A percentile compares a stretch with the other conserved stretches of the same genome.
Conservation (phyloP, 2,797 vertebrate species). For the Trachops cirrhosus region DNA sequence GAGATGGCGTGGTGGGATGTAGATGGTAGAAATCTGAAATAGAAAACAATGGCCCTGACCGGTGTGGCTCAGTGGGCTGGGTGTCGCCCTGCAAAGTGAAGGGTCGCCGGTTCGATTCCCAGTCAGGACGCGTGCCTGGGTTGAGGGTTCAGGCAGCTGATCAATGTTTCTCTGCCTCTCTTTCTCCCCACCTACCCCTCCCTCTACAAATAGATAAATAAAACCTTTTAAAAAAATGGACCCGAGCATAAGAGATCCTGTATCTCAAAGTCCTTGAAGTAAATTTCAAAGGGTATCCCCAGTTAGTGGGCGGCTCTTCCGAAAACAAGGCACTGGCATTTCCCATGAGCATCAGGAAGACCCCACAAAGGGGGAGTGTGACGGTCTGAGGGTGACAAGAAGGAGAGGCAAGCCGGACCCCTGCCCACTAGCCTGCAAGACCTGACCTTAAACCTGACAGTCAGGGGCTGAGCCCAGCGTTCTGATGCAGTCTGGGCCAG, state of each 20-base stretch:
- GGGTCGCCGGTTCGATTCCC: background rate
- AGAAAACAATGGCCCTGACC: background rate
- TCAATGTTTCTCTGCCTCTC: background rate
- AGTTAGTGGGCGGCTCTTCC: background rate
- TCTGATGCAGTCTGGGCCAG: background rate
- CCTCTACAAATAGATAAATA: background rate
- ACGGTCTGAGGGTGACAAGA: background rate
- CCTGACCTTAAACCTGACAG: rapidly evolving
- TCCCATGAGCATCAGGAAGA: background rate
- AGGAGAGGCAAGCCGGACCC: too few relatives aligned
- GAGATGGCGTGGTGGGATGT: background rate
- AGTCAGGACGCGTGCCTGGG: background rate
- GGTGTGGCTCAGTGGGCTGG: background rate
- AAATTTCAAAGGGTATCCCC: background rate
- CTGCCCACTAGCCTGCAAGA: background rate
- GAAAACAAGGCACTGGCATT: background rate
- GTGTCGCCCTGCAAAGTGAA: background rate
- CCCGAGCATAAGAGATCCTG: background rate
- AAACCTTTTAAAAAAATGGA: background rate
- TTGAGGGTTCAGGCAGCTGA: background rate
- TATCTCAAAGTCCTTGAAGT: background rate
- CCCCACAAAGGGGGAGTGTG: background rate
- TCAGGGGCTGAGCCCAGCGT: background rate
- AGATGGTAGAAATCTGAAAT: background rate
- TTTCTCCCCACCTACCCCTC: background rate